Evolutionary conservation across 2,888 invertebrate species (phyloP).

Genomic region (Lasius platythorax): DNA sequence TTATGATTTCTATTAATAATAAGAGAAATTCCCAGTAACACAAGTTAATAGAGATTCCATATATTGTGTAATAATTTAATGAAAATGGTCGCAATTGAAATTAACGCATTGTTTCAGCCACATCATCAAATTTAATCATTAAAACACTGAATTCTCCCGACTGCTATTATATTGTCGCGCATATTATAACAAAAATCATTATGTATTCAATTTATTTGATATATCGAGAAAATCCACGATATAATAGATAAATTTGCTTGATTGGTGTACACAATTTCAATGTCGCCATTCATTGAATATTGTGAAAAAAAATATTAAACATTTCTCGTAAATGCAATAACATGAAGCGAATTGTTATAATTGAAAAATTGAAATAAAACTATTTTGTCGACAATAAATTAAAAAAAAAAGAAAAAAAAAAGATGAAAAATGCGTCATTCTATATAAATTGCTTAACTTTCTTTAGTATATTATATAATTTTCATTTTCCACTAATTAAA

Average conservation of each 20-base stretch:
- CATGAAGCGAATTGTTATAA: not conserved
- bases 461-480: not conserved
- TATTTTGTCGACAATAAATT: not conserved
- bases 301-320: not conserved
- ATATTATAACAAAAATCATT: slow-evolving; percentile 32
- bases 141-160: slow-evolving; percentile 14
- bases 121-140: slow-evolving; percentile 38
- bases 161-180: slow-evolving; percentile 3
- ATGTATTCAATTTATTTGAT: slow-evolving; percentile 35
- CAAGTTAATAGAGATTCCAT: slow-evolving; percentile 13
- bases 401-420: not conserved
- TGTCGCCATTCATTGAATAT: not conserved
- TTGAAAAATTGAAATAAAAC: not conserved
- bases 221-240: slow-evolving; percentile 9
- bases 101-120: slow-evolving; percentile 42
- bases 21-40: not conserved
- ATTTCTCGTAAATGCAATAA: not conserved
- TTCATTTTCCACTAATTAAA: not conserved
- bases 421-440: not conserved
- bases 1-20: slow-evolving; percentile 8
- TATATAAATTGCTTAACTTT: not conserved
- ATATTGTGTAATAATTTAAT: not conserved
- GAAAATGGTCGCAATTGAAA: slow-evolving; percentile 28
- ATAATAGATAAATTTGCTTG: slow-evolving; percentile 23
- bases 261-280: slow-evolving; percentile 6